Evolutionary conservation across 2,888 invertebrate species (phyloP).

Genomic region (Aquatica leii): DNA sequence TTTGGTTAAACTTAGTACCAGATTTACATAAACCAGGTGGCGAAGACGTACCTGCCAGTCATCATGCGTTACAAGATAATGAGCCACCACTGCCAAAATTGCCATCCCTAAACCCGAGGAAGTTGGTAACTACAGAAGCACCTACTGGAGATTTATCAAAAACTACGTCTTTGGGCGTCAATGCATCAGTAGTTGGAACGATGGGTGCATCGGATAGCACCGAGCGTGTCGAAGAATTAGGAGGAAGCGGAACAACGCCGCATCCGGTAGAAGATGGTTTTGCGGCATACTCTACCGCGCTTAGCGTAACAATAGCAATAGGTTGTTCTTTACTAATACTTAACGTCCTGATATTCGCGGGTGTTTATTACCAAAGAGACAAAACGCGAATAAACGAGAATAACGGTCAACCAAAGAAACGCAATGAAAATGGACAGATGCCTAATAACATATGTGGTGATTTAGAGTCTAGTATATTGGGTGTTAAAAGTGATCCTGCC

Average conservation of each 20-base stretch:
- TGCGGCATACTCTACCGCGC: conserved; percentile 88
- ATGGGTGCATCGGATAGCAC: conserved; percentile 52
- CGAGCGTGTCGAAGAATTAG: conserved; percentile 64
- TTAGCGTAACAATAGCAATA: conserved; percentile 93
- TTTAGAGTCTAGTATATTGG: conserved; percentile 69
- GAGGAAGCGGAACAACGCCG: conserved; percentile 62
- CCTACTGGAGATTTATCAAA: conserved; percentile 54
- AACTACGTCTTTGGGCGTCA: conserved; percentile 52
- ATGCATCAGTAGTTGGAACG: conserved; percentile 56
- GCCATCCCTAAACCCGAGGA: conserved; percentile 67
- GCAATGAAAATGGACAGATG: conserved; percentile 87
- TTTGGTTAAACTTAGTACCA: conserved; percentile 95
- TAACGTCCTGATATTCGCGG: conserved; percentile 93
- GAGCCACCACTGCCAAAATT: conserved; percentile 67
- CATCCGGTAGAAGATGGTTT: conserved; percentile 82
- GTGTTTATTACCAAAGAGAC: conserved; percentile 92
- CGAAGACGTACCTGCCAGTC: conserved; percentile 83
- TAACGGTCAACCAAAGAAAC: conserved; percentile 70
- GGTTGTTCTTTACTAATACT: conserved; percentile 91
- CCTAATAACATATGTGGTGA: conserved; percentile 90
- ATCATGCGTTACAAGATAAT: conserved; percentile 84
- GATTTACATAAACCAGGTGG: conserved; percentile 89
- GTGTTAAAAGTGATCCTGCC: conserved; percentile 73
- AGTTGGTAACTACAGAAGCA: conserved; percentile 63
- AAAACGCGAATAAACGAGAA: conserved; percentile 75